Evolutionary conservation across 2,797 vertebrate species (phyloP).

Genomic region (Chaenodraco wilsoni): DNA sequence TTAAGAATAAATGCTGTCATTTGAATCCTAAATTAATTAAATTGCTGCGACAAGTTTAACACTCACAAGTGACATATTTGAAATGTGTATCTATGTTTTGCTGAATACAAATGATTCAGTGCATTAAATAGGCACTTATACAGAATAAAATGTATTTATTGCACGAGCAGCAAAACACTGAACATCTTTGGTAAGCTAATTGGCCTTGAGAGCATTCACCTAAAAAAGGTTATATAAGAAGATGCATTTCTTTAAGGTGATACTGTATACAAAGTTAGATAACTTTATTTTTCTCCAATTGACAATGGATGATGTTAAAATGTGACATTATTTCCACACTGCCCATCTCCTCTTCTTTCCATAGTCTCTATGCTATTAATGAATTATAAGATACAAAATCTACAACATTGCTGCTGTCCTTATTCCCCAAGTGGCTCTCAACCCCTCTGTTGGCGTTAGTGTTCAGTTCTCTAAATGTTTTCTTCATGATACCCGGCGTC

Average conservation of each 20-base stretch:
- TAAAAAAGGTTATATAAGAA: neutral
- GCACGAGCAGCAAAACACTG: neutral
- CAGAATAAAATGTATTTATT: constrained; percentile 23
- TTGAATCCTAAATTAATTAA: constrained; percentile 9
- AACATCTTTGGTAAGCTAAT: neutral
- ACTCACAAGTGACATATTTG: constrained; percentile 1
- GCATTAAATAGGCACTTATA: neutral
- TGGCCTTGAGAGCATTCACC: neutral
- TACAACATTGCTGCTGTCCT: constrained; percentile 53
- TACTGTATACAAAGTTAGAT: neutral
- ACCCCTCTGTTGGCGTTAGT: constrained; percentile 36
- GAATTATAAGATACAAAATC: constrained; percentile 21
- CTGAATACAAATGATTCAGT: neutral
- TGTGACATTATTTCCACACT: neutral
- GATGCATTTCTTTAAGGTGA: neutral
- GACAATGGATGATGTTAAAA: neutral
- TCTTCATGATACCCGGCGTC: constrained; percentile 26
- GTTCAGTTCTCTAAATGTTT: constrained; percentile 11
- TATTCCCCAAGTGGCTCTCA: constrained; percentile 37
- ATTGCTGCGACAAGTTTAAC: constrained; percentile 11
- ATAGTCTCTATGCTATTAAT: constrained; percentile 10
- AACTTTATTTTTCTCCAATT: too few relatives aligned
- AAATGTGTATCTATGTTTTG: constrained; percentile 6
- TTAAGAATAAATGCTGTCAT: constrained; percentile 31
- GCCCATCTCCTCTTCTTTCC: neutral